Percentiles rank a stretch among this genome's conserved stretches.
These are phyloP conservation scores for Spilarctia lutea DNA, from an alignment of 2,888 invertebrate species.

Conservation along the genomic window DNA sequence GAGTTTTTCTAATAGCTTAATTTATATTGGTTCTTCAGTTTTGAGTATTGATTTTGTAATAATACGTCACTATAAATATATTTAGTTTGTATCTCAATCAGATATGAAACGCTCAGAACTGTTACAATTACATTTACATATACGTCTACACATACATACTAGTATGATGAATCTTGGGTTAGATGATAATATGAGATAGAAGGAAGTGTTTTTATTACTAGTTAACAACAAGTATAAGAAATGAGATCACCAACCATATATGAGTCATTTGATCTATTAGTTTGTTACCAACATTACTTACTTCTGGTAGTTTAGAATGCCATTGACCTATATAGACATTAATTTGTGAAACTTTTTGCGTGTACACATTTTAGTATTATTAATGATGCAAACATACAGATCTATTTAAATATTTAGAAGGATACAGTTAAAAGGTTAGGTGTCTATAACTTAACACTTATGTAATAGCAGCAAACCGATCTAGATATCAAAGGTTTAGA, in stretches of 20 bases:
- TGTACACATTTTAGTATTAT: constrained; percentile 40
- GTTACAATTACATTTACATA: constrained; percentile 7
- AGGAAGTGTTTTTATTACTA: constrained; percentile 57
- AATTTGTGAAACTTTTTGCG: constrained; percentile 35
- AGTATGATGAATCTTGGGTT: constrained; percentile 41
- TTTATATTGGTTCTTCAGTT: not conserved
- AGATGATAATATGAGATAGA: constrained; percentile 43
- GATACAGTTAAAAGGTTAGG: not conserved
- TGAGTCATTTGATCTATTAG: constrained; percentile 73
- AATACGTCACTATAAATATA: not conserved
- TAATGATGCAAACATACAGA: not conserved
- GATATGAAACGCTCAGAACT: not conserved
- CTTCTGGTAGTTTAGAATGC: constrained; percentile 65
- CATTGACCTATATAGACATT: constrained; percentile 71
- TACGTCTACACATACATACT: constrained; percentile 34
- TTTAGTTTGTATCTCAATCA: no score
- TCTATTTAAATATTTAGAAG: not conserved
- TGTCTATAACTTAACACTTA: no score
- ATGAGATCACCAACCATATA: constrained; percentile 65
- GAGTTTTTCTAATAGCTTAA: not conserved
- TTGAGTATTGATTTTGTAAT: not conserved
- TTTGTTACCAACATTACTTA: constrained; percentile 60
- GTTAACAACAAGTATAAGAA: constrained; percentile 51
- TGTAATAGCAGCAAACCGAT: no score
- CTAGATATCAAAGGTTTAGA: no score